Evolutionary conservation across 2,797 vertebrate species (phyloP), one percentile per base, ranked within the genome.

Genomic region (Telmatherina bonti): DNA sequence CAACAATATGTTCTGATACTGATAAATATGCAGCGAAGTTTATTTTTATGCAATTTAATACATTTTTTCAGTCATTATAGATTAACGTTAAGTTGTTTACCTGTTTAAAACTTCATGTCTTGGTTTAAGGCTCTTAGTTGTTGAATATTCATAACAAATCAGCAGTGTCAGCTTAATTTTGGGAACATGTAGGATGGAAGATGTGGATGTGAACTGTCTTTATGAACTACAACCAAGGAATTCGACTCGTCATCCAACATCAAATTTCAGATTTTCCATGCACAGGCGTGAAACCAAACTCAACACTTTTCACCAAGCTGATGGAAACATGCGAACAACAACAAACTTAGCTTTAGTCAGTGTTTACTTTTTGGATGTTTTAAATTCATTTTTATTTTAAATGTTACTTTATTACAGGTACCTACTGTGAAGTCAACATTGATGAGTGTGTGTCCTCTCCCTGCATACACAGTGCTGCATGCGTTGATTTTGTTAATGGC

Each of bases 401-500:
- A 62, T 81, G 0, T 56, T 66, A 6, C 22, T 24, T 78, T 54
- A 57, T 68, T 73, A 52, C 79, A 95, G 94, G 94, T 12, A 61
- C 69, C 68, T 81, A 87, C 75, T 96, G 93, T 93, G 94, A 97
- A 90, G 86, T 93, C 84, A 91, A 94, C 78, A 81, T 92, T 66
- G 91, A 96, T 56, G 93, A 95, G 83, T 95, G 94, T 74, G 63
- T 85, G 8, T 95, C 92, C 24, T 94, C 88, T 31, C 93, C 93
- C 18, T 96, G 93, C 74, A 82, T 92, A 51, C 90, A 94, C 82
- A 93, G 90, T 5, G 91, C 89, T 62, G 93, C 88, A 0, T 96
- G 94, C 80, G 26, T 88, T 69, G 93, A 96, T 71, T 79, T 94
- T n/a, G 55, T 82, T 47, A 72, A 80, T 22, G 83, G 92, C 60